Evolutionary conservation across 2,888 invertebrate species (phyloP).

Genomic region (Epistrophella euchroma): DNA sequence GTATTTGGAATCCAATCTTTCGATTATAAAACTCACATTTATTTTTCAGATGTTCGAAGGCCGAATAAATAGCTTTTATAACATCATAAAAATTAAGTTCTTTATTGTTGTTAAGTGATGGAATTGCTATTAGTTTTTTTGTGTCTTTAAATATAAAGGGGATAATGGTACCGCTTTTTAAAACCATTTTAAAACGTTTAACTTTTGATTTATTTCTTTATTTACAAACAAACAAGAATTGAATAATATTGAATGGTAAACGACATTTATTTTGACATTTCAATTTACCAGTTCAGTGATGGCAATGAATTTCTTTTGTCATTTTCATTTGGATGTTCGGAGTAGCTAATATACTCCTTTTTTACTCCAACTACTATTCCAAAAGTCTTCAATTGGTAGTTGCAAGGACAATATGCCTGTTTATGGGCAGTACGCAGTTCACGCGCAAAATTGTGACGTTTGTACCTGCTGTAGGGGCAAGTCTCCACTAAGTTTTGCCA

Average conservation of each 20-base stretch:
- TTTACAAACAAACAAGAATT: background rate
- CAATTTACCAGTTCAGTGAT: too few relatives aligned
- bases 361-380: too few relatives aligned
- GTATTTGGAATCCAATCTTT: slow-evolving; percentile 82
- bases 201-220: background rate
- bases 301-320: too few relatives aligned
- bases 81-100: slow-evolving; percentile 78
- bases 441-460: too few relatives aligned
- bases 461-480: too few relatives aligned
- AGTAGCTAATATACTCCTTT: too few relatives aligned
- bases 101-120: slow-evolving; percentile 79
- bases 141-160: slow-evolving; percentile 82
- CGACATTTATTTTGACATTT: too few relatives aligned
- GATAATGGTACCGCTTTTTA: slow-evolving; percentile 81
- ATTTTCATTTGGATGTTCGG: too few relatives aligned
- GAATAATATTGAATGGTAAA: background rate
- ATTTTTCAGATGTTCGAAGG: slow-evolving; percentile 80
- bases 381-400: too few relatives aligned
- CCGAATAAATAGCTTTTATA: slow-evolving; percentile 81
- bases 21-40: slow-evolving; percentile 81
- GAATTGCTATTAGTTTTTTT: slow-evolving; percentile 81
- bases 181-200: slow-evolving; percentile 78
- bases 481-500: too few relatives aligned
- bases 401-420: too few relatives aligned
- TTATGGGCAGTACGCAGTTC: too few relatives aligned